Base-by-base conservation (phyloP, 2,113 vertebrate species). In the Agelaius phoeniceus region DNA sequence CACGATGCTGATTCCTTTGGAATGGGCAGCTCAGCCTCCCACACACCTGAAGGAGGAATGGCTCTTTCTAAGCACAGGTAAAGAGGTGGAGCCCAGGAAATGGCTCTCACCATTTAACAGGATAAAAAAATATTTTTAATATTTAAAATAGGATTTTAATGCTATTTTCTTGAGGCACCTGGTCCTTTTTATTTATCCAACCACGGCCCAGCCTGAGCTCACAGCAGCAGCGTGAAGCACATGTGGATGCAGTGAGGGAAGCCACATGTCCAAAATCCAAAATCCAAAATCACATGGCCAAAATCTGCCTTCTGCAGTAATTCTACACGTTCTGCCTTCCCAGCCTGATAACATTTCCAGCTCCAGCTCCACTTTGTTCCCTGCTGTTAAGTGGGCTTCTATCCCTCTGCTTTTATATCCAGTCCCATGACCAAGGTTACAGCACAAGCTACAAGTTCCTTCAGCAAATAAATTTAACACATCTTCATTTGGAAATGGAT, bases 381-480 rank as follows among this genome's bases (percentile, higher is more conserved):
- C 95, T 1, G 5, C 92, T 94, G 87, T 37, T 90, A 12, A 84
- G 77, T 37, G 67, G 77, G 90, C 46, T 97, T 73, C 91, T 59
- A 24, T 39, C 89, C 90, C 72, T 92, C 93, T 92, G 83, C 15
- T 94, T 94, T 96, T 48, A 84, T 55, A 93, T 31, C 77, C 77
- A 95, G 84, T 46, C 88, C 83, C 96, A 96, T 81, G 94, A 96
- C 90, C 87, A 97, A 90, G 92, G 94, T 90, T 94, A 93, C 74
- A 44, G 81, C 37, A 3, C 84, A 76, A 81, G 94, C 89, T 72
- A 89, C 66, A 93, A 90, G 89, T 84, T 89, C 74, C 96, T 96
- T 46, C 87, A 96, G 95, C 94, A 97, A 97, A 84, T 94, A 96
- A 97, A 97, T 95, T 77, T 96, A 96, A 94, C 94, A 97, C 96